phyloP scores from a whole-genome alignment of 2,888 invertebrate genomes.

The Heterodera filipjevi region DNA sequence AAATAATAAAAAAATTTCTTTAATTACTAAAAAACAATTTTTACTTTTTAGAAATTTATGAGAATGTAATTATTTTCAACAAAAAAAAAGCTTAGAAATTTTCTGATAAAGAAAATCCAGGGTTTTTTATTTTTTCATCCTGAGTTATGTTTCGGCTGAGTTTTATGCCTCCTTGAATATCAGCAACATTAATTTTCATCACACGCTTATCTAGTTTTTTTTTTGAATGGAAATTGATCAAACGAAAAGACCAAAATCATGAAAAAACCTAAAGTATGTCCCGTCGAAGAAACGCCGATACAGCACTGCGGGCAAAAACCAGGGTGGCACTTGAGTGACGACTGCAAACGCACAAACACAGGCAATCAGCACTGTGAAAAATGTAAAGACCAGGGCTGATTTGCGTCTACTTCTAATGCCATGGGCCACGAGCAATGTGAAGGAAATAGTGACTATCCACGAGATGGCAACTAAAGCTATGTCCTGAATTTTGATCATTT shows the following conservation, averaged over 20 bases:
- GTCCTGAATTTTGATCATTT: too few relatives aligned
- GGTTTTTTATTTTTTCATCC: too few relatives aligned
- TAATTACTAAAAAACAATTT: too few relatives aligned
- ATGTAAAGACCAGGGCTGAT: neutral
- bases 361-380: slow-evolving; percentile 29
- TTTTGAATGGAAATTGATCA: too few relatives aligned
- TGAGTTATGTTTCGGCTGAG: too few relatives aligned
- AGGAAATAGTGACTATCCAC: slow-evolving; percentile 22
- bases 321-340: neutral
- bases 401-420: neutral
- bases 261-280: slow-evolving; percentile 30
- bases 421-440: slow-evolving; percentile 11
- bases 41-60: too few relatives aligned
- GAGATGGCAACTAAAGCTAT: neutral
- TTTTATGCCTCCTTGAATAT: too few relatives aligned
- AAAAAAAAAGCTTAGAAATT: too few relatives aligned
- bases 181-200: neutral
- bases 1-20: too few relatives aligned
- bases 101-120: too few relatives aligned
- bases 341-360: slow-evolving; percentile 27
- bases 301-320: slow-evolving; percentile 22
- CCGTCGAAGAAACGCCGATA: slow-evolving; percentile 38
- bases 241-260: neutral
- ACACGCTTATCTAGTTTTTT: neutral
- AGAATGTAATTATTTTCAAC: too few relatives aligned